Base-by-base conservation (phyloP, 2,888 invertebrate species). In the Bugulina stolonifera region DNA sequence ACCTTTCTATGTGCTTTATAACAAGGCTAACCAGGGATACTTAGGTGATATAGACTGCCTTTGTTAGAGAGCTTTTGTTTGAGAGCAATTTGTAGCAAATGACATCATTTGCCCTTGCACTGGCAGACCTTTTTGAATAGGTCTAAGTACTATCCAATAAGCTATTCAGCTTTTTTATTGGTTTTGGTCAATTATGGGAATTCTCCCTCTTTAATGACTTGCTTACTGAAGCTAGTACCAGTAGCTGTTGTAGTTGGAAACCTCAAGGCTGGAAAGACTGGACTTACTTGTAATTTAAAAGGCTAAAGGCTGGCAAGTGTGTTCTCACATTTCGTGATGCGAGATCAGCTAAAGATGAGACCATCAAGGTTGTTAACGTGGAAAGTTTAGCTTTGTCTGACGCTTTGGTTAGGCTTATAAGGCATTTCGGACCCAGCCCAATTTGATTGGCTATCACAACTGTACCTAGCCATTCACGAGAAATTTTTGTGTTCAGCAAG, bases 401-500 rank as follows among this genome's bases (percentile, higher is more conserved):
- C 5, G 18, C 5, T 5, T 43, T 18, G 43, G 5, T 43, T 10
- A 43, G 43, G 43, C 18, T 43, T 18, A 43, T 43, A 43, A 18
- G 18, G 5, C 18, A 10, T 43, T 5, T 5, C 10, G 43, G 10
- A 43, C 43, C 5, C 5, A 18, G 10, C 5, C 18, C 18, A 18
- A 10, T 43, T 43, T 18, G 43, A 43, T 43, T 43, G 43, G 43
- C 43, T 43, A 18, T 43, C 43, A 5, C 43, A 43, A 10, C 18
- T 43, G 18, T 43, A 43, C 18, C 18, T 43, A 18, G 43, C 43
- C 5, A 32, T 34, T 32, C 64, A 14, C 3, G 18, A 32, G 64
- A 64, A 25, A 64, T 64, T 29, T 64, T 64, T 64, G 14, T 29
- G 64, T 64, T 64, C 32, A 32, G 64, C n/a, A n/a, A 34, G 10